Evolutionary conservation across 2,888 invertebrate genomes (phyloP), one percentile per base, ranked within the genome.

Genomic region (Mamestra brassicae): DNA sequence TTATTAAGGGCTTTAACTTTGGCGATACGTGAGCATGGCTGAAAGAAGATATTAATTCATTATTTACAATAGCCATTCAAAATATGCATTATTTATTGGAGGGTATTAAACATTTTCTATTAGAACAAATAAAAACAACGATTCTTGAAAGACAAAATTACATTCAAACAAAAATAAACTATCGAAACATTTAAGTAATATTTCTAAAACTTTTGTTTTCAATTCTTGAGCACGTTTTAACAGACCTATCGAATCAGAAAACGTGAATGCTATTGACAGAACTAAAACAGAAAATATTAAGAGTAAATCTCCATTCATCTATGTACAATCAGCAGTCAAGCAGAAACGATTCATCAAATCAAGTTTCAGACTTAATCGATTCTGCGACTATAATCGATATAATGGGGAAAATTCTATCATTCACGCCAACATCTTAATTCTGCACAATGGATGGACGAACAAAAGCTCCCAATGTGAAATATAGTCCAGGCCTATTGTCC

Each of bases 401-500:
- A 77, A 83, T 66, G 80, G 70, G 47, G 66, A 74, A 80, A 83
- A 85, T 71, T 78, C 85, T 78, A 85, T 87, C 84, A 76, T 84
- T 74, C 74, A 77, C 74, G 66, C 67, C 67, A 84, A 83, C 87
- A 85, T 91, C 90, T 90, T 90, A 90, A 89, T 91, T 87, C 87
- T 76, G 74, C 82, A 91, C 91, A 91, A 90, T 87, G 80, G 90
- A 66, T 45, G 81, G 69, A 72, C 72, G 89, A 91, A 91, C 91
- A 91, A 91, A 88, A 88, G 88, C 84, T 76, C 78, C 65, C 84
- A 69, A 78, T 84, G 84, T 89, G 90, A 91, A 92, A 91, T 92
- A 92, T 92, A 85, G 91, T 87, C 82, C 77, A 80, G 82, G 87
- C 83, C 90, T 85, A 89, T 92, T 92, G 92, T 92, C 91, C 91